These are phyloP conservation scores for Volucella bombylans DNA, from an alignment of 2,888 invertebrate species.

Conservation along the genomic window DNA sequence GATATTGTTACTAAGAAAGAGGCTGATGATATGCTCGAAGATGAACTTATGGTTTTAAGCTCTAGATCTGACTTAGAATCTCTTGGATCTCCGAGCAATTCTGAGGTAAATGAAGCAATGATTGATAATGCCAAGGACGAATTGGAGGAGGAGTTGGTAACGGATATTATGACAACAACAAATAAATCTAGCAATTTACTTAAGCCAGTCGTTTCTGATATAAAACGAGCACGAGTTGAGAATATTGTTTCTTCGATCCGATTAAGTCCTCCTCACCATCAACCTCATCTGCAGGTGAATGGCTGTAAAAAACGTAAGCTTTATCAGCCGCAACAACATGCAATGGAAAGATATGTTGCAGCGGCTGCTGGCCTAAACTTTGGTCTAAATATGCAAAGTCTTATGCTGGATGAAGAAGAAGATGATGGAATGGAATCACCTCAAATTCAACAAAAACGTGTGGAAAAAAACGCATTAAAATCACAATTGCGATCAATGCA, in stretches of 20 bases:
- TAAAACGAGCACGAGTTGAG: constrained; percentile 96
- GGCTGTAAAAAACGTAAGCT: constrained; percentile 97
- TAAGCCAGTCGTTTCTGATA: constrained; percentile 87
- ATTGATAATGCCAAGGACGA: constrained; percentile 86
- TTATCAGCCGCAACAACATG: constrained; percentile 97
- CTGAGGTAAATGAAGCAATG: constrained; percentile 83
- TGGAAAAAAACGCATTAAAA: constrained; percentile 93
- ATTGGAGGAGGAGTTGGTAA: constrained; percentile 86
- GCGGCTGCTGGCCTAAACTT: constrained; percentile 84
- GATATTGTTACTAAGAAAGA: constrained; percentile 80
- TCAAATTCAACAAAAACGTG: constrained; percentile 91
- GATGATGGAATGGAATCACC: constrained; percentile 90
- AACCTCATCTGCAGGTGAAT: constrained; percentile 86
- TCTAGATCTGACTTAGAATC: constrained; percentile 83
- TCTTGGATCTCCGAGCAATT: constrained; percentile 84
- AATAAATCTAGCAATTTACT: constrained; percentile 77
- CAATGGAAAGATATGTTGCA: constrained; percentile 86
- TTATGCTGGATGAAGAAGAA: constrained; percentile 87
- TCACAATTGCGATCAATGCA: constrained; percentile 93
- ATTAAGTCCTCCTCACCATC: constrained; percentile 89
- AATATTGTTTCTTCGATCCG: constrained; percentile 97
- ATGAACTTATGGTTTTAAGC: constrained; percentile 81
- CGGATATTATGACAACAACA: constrained; percentile 83
- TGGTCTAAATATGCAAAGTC: constrained; percentile 84
- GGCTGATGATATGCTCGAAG: constrained; percentile 80